phyloP scores from a whole-genome alignment of 2,888 invertebrate species.

The Vesta saturnalis region DNA sequence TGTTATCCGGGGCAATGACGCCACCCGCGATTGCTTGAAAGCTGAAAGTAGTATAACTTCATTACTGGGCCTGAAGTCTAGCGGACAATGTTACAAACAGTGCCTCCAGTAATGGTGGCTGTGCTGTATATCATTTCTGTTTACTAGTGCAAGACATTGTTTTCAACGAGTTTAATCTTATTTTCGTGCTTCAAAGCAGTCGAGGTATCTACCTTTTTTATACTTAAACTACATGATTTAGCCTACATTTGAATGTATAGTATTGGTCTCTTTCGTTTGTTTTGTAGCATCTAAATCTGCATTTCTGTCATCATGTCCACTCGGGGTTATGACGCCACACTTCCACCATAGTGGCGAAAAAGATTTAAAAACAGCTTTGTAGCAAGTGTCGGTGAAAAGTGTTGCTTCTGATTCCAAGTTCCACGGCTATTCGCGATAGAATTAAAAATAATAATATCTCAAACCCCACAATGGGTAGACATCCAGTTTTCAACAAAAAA shows the following conservation, averaged over 20 bases:
- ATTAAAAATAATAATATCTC: too few species aligned
- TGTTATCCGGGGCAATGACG: neutral
- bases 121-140: neutral
- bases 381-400: neutral
- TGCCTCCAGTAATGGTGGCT: too few species aligned
- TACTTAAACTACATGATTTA: too few species aligned
- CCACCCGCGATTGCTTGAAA: neutral
- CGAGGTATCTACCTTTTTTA: neutral
- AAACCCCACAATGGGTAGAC: neutral
- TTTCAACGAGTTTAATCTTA: neutral
- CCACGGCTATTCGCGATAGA: neutral
- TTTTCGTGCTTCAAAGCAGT: too few species aligned
- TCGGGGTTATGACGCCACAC: too few species aligned
- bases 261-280: too few species aligned
- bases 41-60: neutral
- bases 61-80: too few species aligned
- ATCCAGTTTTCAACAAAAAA: neutral
- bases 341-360: too few species aligned
- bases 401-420: neutral
- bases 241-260: too few species aligned
- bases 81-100: neutral
- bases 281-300: too few species aligned
- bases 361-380: neutral
- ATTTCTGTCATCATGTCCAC: too few species aligned
- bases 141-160: neutral